Evolutionary conservation across 2,797 vertebrate genomes (phyloP), one percentile per base, ranked within the genome.

Genomic region (Clarias fuscus): DNA sequence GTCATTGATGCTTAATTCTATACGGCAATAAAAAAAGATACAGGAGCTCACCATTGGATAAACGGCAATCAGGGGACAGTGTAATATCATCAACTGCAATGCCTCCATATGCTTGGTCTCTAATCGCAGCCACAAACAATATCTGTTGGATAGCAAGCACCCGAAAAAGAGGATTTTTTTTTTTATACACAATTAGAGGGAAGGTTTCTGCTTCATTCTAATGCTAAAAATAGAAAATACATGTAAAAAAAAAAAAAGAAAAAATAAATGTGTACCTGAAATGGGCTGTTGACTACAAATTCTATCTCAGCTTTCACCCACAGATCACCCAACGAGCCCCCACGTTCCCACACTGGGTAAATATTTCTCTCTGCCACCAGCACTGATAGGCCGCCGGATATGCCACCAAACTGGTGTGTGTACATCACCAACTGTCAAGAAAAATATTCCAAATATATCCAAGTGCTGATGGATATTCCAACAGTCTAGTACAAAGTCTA

Each of bases 251-350:
- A 80, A 33, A 40, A 11, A 3, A 20, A 33, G 40, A 82, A 40
- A 22, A 5, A 8, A n/a, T 27, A 65, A 59, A n/a, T 10, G 78
- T 1, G 24, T 82, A 98, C 98, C 93, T 94, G 92, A 90, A 98
- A 99, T 33, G 87, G 78, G 18, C 24, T 79, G 0, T 70, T 17
- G 30, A 93, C 79, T 0, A 75, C 89, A 85, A 99, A 93, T 27
- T 96, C 92, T 83, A 97, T 94, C 88, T 95, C 96, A 37, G 97
- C 97, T 75, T 97, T 96, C 85, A 98, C 94, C 98, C 98, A 99
- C 82, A 90, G 89, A 33, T 95, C 94, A 0, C 97, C 97, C 56
- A 97, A 91, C 33, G 97, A 95, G 0, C 97, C 97, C 1, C 96
- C 97, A 0, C 62, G 92, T 86, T 95, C 90, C 92, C 95, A 93